phyloP scores from a whole-genome alignment of 2,113 vertebrate genomes.

The Arizona elegans region DNA sequence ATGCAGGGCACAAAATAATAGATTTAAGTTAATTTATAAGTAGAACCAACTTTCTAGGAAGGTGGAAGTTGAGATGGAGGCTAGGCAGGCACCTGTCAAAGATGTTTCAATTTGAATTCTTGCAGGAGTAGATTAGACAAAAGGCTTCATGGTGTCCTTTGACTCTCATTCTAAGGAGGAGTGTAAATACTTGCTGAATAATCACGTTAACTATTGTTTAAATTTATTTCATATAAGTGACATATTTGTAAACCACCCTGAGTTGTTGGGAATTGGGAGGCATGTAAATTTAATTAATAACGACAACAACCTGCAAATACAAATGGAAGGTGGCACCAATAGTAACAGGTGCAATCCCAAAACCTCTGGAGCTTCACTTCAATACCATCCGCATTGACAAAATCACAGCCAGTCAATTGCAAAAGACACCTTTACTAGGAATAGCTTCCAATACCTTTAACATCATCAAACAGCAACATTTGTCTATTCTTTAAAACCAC shows the following conservation, averaged over 20 bases:
- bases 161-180: neutral
- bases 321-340: neutral
- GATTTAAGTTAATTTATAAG: neutral
- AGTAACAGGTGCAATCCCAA: neutral
- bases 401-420: neutral
- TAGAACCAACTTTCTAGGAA: neutral
- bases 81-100: neutral
- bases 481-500: neutral
- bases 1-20: neutral
- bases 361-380: neutral
- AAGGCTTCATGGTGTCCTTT: neutral
- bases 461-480: neutral
- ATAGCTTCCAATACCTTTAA: neutral
- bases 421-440: neutral
- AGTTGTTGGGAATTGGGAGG: neutral
- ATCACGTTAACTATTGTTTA: neutral
- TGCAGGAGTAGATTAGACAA: neutral
- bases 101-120: neutral
- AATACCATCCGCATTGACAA: neutral
- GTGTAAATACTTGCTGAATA: neutral
- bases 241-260: neutral
- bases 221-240: neutral
- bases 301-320: neutral
- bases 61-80: neutral
- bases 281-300: neutral